A percentile compares a stretch with the other conserved stretches of the same genome.
Conservation (phyloP, 1,140 invertebrate species). For the Drusus annulatus region DNA sequence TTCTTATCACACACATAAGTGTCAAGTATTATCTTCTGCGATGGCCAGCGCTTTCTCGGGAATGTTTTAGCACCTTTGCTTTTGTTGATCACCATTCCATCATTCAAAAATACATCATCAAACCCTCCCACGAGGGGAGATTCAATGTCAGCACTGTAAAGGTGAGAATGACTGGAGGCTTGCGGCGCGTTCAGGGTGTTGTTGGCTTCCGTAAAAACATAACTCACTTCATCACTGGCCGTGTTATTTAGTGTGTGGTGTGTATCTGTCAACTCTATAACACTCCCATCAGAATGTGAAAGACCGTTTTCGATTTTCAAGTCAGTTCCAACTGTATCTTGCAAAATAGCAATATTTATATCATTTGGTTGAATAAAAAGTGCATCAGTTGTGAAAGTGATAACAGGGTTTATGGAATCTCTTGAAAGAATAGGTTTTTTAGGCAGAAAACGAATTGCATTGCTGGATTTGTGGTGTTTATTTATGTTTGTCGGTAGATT, state of each 20-base stretch:
- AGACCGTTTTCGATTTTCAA: neutral
- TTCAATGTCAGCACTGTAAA: neutral
- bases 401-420: conserved; percentile 5
- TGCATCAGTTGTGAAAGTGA: conserved; percentile 1
- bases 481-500: neutral
- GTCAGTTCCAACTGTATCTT: neutral
- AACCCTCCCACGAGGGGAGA: conserved; percentile 14
- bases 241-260: too few relatives aligned
- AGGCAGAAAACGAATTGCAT: neutral
- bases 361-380: neutral
- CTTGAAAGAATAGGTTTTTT: neutral
- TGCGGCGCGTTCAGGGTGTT: too few relatives aligned
- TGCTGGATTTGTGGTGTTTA: neutral
- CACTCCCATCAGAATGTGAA: neutral
- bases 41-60: conserved; percentile 32
- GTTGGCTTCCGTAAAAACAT: too few relatives aligned
- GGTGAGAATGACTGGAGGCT: too few relatives aligned
- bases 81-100: conserved; percentile 10
- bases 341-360: neutral
- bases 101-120: conserved; percentile 21
- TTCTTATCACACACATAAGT: conserved; percentile 52
- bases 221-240: too few relatives aligned
- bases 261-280: neutral
- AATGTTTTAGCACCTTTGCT: conserved; percentile 28
- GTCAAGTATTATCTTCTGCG: conserved; percentile 52